phyloP scores from a whole-genome alignment of 2,888 invertebrate species.

The Falcaria lacertinaria region DNA sequence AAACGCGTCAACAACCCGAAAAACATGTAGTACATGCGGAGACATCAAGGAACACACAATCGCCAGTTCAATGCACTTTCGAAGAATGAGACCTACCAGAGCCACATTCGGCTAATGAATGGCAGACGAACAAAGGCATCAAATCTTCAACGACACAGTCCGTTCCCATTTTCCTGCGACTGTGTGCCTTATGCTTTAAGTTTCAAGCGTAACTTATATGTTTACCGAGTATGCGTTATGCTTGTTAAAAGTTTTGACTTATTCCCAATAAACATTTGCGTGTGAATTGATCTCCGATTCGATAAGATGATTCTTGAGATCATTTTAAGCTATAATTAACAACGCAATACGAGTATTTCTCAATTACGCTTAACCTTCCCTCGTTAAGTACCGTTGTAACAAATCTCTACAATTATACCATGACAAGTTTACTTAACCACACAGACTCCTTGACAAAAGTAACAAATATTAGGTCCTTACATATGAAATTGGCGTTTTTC shows the following conservation, averaged over 20 bases:
- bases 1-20: constrained; percentile 52
- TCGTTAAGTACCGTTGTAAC: constrained; percentile 31
- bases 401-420: constrained; percentile 32
- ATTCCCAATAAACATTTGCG: not conserved
- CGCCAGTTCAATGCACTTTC: constrained; percentile 63
- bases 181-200: constrained; percentile 18
- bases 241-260: not conserved
- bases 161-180: constrained; percentile 45
- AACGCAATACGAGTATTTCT: constrained; percentile 24
- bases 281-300: not conserved
- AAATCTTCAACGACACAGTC: constrained; percentile 42
- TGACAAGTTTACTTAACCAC: constrained; percentile 23
- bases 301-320: not conserved
- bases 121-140: constrained; percentile 63
- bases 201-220: constrained; percentile 1
- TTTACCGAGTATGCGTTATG: not conserved
- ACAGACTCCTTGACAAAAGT: constrained; percentile 4
- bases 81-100: constrained; percentile 63
- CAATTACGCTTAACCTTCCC: constrained; percentile 33
- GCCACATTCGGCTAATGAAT: constrained; percentile 74
- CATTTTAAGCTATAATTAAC: constrained; percentile 17
- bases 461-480: too few species aligned
- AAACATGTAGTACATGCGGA: constrained; percentile 63
- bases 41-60: constrained; percentile 58
- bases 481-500: too few species aligned